Evolutionary conservation across 2,797 vertebrate genomes (phyloP).

Genomic region (Melanotaenia trifasciata): DNA sequence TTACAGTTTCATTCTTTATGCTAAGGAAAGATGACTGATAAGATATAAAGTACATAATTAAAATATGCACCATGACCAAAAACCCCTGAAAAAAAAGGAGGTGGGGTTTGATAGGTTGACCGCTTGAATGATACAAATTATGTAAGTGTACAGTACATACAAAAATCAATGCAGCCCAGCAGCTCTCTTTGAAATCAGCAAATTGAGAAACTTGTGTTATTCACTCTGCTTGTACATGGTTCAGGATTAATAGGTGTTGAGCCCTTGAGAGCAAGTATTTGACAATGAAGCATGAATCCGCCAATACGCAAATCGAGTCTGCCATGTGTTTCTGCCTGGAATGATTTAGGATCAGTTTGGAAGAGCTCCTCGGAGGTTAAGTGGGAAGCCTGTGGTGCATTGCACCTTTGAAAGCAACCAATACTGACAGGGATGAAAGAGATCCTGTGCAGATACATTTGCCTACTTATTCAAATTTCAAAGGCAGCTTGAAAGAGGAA

Average conservation of each 20-base stretch:
- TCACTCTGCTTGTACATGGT: slow-evolving; percentile 42
- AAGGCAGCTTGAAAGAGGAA: slow-evolving; percentile 67
- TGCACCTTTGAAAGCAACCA: slow-evolving; percentile 74
- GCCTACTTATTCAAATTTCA: slow-evolving; percentile 80
- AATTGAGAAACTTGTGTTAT: slow-evolving; percentile 57
- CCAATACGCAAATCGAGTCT: slow-evolving; percentile 71
- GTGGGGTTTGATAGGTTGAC: slow-evolving; percentile 19
- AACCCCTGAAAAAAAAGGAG: slow-evolving; percentile 1
- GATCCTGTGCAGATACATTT: slow-evolving; percentile 71
- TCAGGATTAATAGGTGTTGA: slow-evolving; percentile 72
- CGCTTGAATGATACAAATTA: slow-evolving; percentile 56
- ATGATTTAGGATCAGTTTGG: slow-evolving; percentile 77
- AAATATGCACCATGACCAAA: slow-evolving; percentile 35
- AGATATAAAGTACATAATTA: slow-evolving; percentile 11
- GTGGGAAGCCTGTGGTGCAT: slow-evolving; percentile 70
- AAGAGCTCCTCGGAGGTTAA: slow-evolving; percentile 75
- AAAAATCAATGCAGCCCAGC: slow-evolving; percentile 48
- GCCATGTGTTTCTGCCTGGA: slow-evolving; percentile 71
- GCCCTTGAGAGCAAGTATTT: slow-evolving; percentile 62
- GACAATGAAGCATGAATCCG: slow-evolving; percentile 79
- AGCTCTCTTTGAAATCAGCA: slow-evolving; percentile 54
- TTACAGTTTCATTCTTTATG: slow-evolving; percentile 28
- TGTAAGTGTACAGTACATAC: slow-evolving; percentile 33
- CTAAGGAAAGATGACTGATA: background rate
- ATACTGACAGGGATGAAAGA: slow-evolving; percentile 74